Base-by-base conservation (phyloP, 2,113 vertebrate genomes). In the Todiramphus saurophagus region DNA sequence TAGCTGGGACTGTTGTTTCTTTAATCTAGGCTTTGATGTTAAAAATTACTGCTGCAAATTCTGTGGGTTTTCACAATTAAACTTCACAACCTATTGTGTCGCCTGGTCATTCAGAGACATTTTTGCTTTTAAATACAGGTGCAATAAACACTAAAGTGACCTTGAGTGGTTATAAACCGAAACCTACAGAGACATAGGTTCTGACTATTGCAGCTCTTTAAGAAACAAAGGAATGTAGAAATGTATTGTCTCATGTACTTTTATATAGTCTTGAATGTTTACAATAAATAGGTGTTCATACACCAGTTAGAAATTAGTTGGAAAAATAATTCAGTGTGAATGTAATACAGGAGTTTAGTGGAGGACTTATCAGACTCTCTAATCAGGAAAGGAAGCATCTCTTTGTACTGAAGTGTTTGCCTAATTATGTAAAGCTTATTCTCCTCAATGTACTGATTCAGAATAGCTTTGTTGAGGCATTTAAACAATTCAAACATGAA, bases 41-140 rank as follows among this genome's bases (percentile, higher is more conserved):
- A 93, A 93, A 93, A 96, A 64, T 89, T 31, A 48, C 46, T 67
- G 46, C 51, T 87, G 51, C 37, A 93, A 89, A 87, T 85, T 94
- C 80, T 87, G 69, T 56, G 0, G 0, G 39, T 93, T 94, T 91
- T 70, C 83, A 92, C 5, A 2, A 87, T 93, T 94, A 93, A 83
- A 80, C 51, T 94, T 95, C 87, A 92, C 51, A 80, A 96, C 56
- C 18, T 73, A 81, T 87, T 95, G 79, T 89, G 50, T 62, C 8
- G 2, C 41, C 59, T 78, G 66, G 75, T 31, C 67, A 69, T 88
- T 90, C 58, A 89, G 67, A 72, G 15, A 75, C 14, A 43, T 59
- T 85, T 76, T 85, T 43, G 75, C 13, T 64, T 73, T 69, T 94
- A 93, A 91, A 78, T 55, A 73, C 18, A 46, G 21, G 8, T 73